A percentile compares a stretch with the other conserved stretches of the same genome.
phyloP scores from a whole-genome alignment of 2,888 invertebrate species.

The Gastrophysa polygoni region DNA sequence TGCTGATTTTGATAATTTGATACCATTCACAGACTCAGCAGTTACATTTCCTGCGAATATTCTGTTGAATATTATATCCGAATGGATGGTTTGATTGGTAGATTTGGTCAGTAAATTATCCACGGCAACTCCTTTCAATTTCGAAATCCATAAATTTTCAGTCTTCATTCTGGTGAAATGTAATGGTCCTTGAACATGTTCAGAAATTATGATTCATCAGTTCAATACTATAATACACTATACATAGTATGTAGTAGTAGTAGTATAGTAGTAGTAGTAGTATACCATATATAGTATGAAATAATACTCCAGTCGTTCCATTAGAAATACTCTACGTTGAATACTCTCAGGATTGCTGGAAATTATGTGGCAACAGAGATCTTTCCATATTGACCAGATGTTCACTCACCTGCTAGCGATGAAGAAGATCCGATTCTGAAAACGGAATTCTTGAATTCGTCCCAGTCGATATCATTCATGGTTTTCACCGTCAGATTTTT shows the following conservation, averaged over 20 bases:
- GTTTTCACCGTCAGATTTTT: conserved; percentile 47
- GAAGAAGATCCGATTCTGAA: conserved; percentile 43
- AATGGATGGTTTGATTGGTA: conserved; percentile 48
- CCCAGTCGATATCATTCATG: conserved; percentile 51
- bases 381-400: too few species aligned
- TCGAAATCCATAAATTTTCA: too few species aligned
- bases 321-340: too few species aligned
- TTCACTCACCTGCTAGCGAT: conserved; percentile 40
- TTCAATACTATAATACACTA: too few species aligned
- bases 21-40: conserved; percentile 44
- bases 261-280: too few species aligned
- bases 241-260: too few species aligned
- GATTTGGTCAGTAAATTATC: conserved; percentile 47
- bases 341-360: too few species aligned
- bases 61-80: conserved; percentile 44
- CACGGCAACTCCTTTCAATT: conserved; percentile 36
- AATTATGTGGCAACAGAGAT: too few species aligned
- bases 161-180: conserved; percentile 37
- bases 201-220: background rate
- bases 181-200: conserved; percentile 42
- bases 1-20: conserved; percentile 40
- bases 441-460: conserved; percentile 47
- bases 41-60: conserved; percentile 41
- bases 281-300: too few species aligned
- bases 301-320: too few species aligned